Base-by-base conservation (phyloP, 2,797 vertebrate genomes). In the Coregonus suidteri region DNA sequence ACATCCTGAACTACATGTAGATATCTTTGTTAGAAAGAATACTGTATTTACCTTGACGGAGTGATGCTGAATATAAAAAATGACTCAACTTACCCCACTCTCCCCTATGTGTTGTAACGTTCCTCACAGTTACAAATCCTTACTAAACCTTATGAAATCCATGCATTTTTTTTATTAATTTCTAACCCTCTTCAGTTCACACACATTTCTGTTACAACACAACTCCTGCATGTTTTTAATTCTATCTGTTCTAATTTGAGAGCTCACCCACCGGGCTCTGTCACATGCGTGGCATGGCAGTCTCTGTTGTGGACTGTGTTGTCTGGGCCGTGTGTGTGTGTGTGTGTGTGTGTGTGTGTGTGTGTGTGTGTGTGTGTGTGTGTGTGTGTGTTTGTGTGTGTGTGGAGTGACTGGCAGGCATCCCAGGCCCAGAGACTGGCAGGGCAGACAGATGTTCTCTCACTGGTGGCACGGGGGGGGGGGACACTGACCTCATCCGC, bases 391-490 rank as follows among this genome's bases (percentile, higher is more conserved):
- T 0, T 2, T 11, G 9, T 47, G 41, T 47, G 41, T 47, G 41
- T 47, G 41, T 47, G 41, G 41, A 47, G 52, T 73, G 75, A 80
- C 53, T 81, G 83, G 85, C 82, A 76, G 73, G 62, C 59, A 66
- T 81, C 79, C 83, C 62, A 34, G 65, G 81, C 78, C 83, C 54
- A 41, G 59, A 64, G 75, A 74, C 79, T 69, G 67, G 79, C 78
- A 72, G 73, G 59, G 82, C 53, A 74, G 81, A 79, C 87, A 88
- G 85, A 88, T 87, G 87, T 87, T 83, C 75, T 73, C 85, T 80
- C 84, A 73, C 72, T 75, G 51, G 73, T 81, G 64, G 71, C 80
- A 59, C n/a, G 51, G 64, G 78, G 68, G 51, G 64, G 78, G 68
- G 77, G 20, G 35, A 59, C 62, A 76, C 78, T 64, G 77, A 68